Evolutionary conservation across 1,140 invertebrate genomes (phyloP).

Genomic region (Asbolus verrucosus): DNA sequence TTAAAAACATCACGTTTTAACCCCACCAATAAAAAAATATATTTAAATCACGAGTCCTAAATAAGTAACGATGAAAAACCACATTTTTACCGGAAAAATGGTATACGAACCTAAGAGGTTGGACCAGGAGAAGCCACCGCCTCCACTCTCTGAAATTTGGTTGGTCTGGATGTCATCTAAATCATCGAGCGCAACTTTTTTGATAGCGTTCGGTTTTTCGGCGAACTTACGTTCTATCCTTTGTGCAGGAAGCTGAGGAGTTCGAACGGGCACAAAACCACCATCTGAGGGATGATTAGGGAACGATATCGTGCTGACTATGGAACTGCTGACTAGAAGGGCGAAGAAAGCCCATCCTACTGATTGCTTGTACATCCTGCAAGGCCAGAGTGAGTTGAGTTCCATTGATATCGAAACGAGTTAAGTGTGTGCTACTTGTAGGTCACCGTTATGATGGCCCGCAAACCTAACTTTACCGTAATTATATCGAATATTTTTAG

Average conservation of each 20-base stretch:
- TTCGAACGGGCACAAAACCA: slow-evolving; percentile 61
- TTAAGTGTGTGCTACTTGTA: slow-evolving; percentile 18
- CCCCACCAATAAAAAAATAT: no score
- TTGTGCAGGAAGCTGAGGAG: slow-evolving; percentile 66
- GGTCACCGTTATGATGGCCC: slow-evolving; percentile 45
- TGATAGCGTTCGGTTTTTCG: slow-evolving; percentile 87
- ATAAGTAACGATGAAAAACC: no score
- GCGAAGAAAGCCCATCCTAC: slow-evolving; percentile 69
- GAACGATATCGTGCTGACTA: slow-evolving; percentile 70
- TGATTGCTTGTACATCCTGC: slow-evolving; percentile 65
- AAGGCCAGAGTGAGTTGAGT: slow-evolving; percentile 22
- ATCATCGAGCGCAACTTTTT: slow-evolving; percentile 86
- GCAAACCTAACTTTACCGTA: background rate
- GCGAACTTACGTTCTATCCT: slow-evolving; percentile 82
- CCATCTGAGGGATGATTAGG: slow-evolving; percentile 68
- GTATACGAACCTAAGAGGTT: slow-evolving; percentile 86
- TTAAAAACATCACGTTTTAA: no score
- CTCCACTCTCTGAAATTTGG: slow-evolving; percentile 77
- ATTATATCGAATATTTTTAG: no score
- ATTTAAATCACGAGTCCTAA: no score
- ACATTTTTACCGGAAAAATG: no score
- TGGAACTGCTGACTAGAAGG: slow-evolving; percentile 68
- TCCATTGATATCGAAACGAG: no score
- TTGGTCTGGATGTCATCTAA: slow-evolving; percentile 85
- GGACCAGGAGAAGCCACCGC: slow-evolving; percentile 84